Percentiles rank a stretch among this genome's conserved stretches.
phyloP scores from a whole-genome alignment of 2,797 vertebrate species.

The Onychomys arenicola region DNA sequence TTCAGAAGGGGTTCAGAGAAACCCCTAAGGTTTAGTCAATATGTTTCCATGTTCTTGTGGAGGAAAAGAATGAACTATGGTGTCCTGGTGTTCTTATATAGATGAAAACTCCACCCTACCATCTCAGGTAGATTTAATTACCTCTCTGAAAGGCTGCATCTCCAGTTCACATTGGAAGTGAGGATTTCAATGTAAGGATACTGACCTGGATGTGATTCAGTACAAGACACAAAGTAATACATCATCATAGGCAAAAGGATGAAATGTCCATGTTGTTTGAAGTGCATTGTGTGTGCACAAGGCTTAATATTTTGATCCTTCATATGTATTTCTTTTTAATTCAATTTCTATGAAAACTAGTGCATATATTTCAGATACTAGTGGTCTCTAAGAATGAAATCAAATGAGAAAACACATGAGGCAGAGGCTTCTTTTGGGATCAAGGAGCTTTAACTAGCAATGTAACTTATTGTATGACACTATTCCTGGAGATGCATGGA shows the following conservation, averaged over 20 bases:
- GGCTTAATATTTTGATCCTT: slow-evolving; percentile 15
- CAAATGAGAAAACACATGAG: neutral
- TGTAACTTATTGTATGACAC: neutral
- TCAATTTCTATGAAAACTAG: slow-evolving; percentile 27
- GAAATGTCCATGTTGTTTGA: neutral
- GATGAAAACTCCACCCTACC: too few species aligned
- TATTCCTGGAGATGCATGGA: neutral
- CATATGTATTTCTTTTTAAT: neutral
- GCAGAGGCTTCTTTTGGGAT: neutral
- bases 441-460: neutral
- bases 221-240: neutral
- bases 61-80: neutral
- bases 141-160: neutral
- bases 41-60: neutral
- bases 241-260: neutral
- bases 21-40: neutral
- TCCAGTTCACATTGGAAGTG: neutral
- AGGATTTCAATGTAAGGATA: neutral
- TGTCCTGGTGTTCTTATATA: neutral
- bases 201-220: neutral
- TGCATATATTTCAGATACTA: slow-evolving; percentile 27
- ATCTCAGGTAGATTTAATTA: neutral
- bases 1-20: neutral
- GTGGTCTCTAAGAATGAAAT: slow-evolving; percentile 23
- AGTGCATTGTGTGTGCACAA: neutral